Base-by-base conservation (phyloP, 2,113 vertebrate genomes). In the Actenoides lindsayi region DNA sequence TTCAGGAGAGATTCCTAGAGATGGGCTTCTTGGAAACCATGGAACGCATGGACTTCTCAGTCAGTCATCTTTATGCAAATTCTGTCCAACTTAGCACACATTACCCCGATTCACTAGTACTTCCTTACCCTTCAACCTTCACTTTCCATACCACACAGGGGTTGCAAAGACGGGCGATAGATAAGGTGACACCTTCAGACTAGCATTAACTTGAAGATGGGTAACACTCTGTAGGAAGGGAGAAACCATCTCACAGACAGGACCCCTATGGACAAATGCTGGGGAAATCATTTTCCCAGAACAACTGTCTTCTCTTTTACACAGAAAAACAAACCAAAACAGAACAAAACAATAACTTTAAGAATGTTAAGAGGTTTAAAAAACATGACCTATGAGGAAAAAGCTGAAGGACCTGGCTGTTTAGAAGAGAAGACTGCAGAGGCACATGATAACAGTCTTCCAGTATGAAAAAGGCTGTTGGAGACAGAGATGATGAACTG, bases 371-470 rank as follows among this genome's bases (percentile, higher is more conserved):
- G 76, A 90, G 67, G 69, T 92, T 93, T 88, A 74, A 28, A 94
- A 95, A 94, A 97, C 56, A 89, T 74, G 68, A 91, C 76, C 76
- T 81, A 20, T 71, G 50, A 91, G 42, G 64, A 53, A 87, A 96
- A 91, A 92, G 54, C 69, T 94, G 73, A 90, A 89, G 60, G 73
- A 94, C 83, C 73, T 78, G 44, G 5, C 33, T 92, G 68, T 94
- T 94, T 94, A 81, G 91, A 79, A 92, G 51, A 90, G 60, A 62
- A 93, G 51, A 75, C 56, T 92, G 51, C 83, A 89, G 14, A 20
- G 51, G 12, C 56, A 89, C 8, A 19, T 59, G 46, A 44, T 89
- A 83, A 83, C 35, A 76, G 67, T 62, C 48, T 87, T 83, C 39
- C 42, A 85, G 21, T 50, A 75, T 25, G 35, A 75, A 84, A 94